A percentile compares a stretch with the other conserved stretches of the same genome.
phyloP scores from a whole-genome alignment of 1,140 invertebrate genomes.

The Drosophila repletoides region DNA sequence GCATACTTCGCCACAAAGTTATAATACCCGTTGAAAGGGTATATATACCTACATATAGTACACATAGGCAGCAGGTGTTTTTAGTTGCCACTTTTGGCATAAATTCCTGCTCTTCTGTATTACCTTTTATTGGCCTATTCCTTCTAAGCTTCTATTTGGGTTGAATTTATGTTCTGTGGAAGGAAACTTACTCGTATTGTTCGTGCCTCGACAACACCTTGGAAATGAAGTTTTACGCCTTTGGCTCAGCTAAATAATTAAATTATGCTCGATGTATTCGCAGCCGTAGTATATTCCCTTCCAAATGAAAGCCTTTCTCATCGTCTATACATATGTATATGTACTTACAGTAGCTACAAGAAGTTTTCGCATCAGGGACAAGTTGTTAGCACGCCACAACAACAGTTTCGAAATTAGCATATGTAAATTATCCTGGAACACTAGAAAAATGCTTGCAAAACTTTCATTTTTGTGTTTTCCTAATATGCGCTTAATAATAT shows the following conservation, averaged over 20 bases:
- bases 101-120: not conserved
- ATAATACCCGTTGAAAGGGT: not conserved
- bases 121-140: not conserved
- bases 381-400: conserved; percentile 28
- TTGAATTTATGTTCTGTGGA: not conserved
- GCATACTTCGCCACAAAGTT: no score
- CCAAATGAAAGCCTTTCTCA: conserved; percentile 2
- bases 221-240: conserved; percentile 12
- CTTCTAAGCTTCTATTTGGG: not conserved
- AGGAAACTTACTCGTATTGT: conserved; percentile 19
- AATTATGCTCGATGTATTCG: conserved; percentile 21
- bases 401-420: conserved; percentile 5
- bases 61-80: conserved; percentile 17
- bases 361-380: conserved; percentile 15
- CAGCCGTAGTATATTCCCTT: not conserved
- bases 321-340: no score
- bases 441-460: not conserved
- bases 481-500: not conserved
- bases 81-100: conserved; percentile 24
- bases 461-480: not conserved
- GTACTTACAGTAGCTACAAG: no score
- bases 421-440: not conserved
- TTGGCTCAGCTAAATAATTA: conserved; percentile 22
- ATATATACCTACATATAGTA: not conserved
- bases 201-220: conserved; percentile 30